Evolutionary conservation across 2,888 invertebrate genomes (phyloP).

Genomic region (Odontothrips loti): DNA sequence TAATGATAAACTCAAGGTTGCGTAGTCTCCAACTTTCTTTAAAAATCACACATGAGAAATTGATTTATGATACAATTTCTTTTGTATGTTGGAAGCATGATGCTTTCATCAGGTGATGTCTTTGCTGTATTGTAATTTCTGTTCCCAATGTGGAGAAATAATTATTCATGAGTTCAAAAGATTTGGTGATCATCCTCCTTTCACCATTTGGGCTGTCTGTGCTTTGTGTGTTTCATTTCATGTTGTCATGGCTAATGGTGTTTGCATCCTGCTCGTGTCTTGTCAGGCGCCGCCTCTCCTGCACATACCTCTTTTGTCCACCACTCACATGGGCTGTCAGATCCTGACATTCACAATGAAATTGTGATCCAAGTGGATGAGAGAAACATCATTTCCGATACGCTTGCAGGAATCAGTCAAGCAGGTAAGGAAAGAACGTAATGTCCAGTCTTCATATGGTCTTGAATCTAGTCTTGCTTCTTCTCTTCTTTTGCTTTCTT

Average conservation of each 20-base stretch:
- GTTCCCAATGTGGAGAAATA: too few species aligned
- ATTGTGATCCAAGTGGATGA: conserved; percentile 62
- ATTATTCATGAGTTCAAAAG: too few species aligned
- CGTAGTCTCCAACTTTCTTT: too few species aligned
- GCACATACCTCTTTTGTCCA: conserved; percentile 46
- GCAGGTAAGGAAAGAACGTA: conserved; percentile 40
- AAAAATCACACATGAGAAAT: too few species aligned
- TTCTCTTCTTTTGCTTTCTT: conserved; percentile 35
- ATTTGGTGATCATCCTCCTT: too few species aligned
- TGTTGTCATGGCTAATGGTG: conserved; percentile 47
- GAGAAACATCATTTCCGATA: conserved; percentile 57
- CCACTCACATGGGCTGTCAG: conserved; percentile 43
- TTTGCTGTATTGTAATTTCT: too few species aligned
- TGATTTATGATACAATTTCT: too few species aligned
- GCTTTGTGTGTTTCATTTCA: conserved; percentile 28
- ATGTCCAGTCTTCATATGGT: too few species aligned
- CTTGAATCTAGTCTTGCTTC: not conserved
- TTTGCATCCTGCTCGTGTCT: conserved; percentile 50
- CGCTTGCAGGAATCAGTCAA: conserved; percentile 50
- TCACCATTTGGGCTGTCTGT: conserved; percentile 3
- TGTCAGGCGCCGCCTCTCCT: conserved; percentile 23
- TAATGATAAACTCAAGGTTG: too few species aligned
- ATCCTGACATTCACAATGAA: conserved; percentile 59
- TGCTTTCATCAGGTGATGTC: too few species aligned
- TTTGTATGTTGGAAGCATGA: too few species aligned